Percentiles rank a stretch among this genome's conserved stretches.
Conservation (phyloP, 1,140 invertebrate genomes). For the Euglossa dilemma region DNA sequence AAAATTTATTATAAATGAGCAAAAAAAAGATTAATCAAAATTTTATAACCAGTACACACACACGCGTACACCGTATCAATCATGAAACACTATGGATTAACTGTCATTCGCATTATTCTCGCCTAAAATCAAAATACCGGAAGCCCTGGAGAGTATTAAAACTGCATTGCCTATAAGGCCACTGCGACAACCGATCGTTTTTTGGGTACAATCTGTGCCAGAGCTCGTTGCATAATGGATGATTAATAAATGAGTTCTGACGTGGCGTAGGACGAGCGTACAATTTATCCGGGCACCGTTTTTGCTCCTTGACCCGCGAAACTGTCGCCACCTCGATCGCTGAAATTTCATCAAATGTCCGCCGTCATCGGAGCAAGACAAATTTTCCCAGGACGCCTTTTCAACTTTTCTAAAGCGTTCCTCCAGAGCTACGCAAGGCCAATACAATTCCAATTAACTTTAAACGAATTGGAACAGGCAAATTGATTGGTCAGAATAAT, state of each 20-base stretch:
- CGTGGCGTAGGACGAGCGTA: conserved; percentile 15
- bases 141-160: background rate
- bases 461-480: background rate
- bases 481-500: background rate
- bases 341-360: background rate
- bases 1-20: no score
- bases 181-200: background rate
- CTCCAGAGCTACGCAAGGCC: background rate
- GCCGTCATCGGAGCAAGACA: background rate
- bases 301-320: background rate
- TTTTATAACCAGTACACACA: no score
- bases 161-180: background rate
- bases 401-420: background rate
- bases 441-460: background rate
- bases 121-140: background rate
- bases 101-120: background rate
- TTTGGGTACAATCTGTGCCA: conserved; percentile 35
- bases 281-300: background rate
- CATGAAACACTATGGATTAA: background rate
- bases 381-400: background rate
- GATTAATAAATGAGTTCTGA: conserved; percentile 63
- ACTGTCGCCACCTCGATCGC: background rate
- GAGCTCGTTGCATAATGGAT: conserved; percentile 58
- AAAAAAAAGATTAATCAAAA: no score
- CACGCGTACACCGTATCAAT: no score